Conservation (phyloP, 1,140 invertebrate species). For the Eurosta solidaginis region DNA sequence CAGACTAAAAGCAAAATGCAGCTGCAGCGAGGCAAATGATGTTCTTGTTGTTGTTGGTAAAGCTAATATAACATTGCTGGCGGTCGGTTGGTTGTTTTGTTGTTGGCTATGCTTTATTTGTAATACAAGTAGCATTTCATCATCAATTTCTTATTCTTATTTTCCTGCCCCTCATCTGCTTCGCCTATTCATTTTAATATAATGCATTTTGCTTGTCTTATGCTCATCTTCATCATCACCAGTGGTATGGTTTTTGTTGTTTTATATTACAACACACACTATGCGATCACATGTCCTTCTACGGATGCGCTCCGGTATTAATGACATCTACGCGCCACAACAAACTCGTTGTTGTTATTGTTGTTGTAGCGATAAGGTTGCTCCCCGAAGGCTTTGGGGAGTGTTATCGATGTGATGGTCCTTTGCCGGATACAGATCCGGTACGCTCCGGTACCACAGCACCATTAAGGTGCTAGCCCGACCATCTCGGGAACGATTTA, state of each 20-base stretch:
- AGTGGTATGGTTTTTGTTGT: too few relatives aligned
- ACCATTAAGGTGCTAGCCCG: too few relatives aligned
- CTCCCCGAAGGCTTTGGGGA: too few relatives aligned
- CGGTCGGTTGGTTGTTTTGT: background rate
- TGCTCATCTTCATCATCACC: constrained; percentile 32
- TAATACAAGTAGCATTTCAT: constrained; percentile 14
- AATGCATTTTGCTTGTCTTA: too few relatives aligned
- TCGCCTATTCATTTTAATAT: background rate
- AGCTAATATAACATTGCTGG: background rate
- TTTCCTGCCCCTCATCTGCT: background rate
- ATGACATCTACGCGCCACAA: constrained; percentile 45
- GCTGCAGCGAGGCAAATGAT: constrained; percentile 1
- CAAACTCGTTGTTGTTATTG: too few relatives aligned
- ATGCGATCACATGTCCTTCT: constrained; percentile 59
- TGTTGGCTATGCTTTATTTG: background rate
- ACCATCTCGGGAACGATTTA: too few relatives aligned
- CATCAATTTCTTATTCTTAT: background rate
- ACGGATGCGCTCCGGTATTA: constrained; percentile 55
- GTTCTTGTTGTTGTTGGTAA: background rate
- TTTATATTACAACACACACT: constrained; percentile 37
- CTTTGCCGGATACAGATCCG: too few relatives aligned
- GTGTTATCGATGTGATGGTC: too few relatives aligned
- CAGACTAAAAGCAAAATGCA: too few relatives aligned
- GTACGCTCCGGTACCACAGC: too few relatives aligned
- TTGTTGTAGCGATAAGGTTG: too few relatives aligned